Evolutionary conservation across 1,140 invertebrate species (phyloP).

Genomic region (Rhagoletis zephyria): DNA sequence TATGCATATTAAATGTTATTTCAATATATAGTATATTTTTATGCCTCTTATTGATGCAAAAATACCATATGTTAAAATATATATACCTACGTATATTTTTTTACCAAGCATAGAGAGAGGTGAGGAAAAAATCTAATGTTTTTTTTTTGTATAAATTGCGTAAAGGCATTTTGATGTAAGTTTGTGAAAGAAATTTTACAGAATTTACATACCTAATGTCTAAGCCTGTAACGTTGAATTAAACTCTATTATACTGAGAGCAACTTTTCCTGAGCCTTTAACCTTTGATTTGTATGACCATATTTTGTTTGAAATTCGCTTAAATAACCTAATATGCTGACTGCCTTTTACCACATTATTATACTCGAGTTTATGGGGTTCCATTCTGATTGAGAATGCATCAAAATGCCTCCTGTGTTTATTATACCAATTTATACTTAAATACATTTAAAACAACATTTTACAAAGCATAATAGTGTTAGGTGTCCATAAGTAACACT

Average conservation of each 20-base stretch:
- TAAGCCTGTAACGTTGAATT: no score
- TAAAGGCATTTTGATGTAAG: conserved; percentile 19
- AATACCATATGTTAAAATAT: conserved; percentile 3
- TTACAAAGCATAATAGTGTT: not conserved
- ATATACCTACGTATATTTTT: conserved; percentile 38
- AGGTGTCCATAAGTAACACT: not conserved
- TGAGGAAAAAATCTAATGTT: not conserved
- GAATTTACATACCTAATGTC: no score
- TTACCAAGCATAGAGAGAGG: conserved; percentile 6
- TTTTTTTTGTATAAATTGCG: not conserved
- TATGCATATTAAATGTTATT: conserved; percentile 38
- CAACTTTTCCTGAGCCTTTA: no score
- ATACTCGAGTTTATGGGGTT: not conserved
- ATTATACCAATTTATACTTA: not conserved
- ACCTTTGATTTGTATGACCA: no score
- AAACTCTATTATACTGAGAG: no score
- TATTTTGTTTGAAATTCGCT: not conserved
- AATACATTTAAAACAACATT: not conserved
- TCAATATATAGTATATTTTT: conserved; percentile 25
- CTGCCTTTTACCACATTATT: not conserved
- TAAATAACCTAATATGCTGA: not conserved
- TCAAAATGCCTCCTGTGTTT: conserved; percentile 23
- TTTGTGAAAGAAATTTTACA: not conserved
- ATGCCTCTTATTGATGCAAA: conserved; percentile 33
- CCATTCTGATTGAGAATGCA: not conserved